Conservation (phyloP, 2,888 invertebrate species). For the Diloba caeruleocephala region DNA sequence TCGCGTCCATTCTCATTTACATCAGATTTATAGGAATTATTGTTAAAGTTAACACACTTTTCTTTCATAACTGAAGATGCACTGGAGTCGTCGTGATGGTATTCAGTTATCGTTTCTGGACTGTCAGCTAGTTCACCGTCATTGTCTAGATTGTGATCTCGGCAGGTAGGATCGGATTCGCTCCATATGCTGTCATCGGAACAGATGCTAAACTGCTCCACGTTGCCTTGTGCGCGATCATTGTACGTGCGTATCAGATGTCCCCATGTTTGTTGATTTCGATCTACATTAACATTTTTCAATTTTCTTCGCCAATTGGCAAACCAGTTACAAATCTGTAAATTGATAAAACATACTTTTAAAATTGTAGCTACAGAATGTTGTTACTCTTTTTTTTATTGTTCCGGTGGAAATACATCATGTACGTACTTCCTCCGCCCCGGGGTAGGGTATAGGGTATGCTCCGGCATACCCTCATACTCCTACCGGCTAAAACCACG, state of each 20-base stretch:
- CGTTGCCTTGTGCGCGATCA: conserved; percentile 93
- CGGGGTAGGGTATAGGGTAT: too few species aligned
- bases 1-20: conserved; percentile 55
- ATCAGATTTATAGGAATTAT: conserved; percentile 72
- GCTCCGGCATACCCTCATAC: too few species aligned
- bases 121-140: conserved; percentile 69
- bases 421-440: too few species aligned
- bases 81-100: conserved; percentile 73
- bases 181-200: conserved; percentile 95
- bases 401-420: too few species aligned
- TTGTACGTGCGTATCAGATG: conserved; percentile 93
- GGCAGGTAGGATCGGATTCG: conserved; percentile 86
- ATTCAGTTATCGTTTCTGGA: conserved; percentile 67
- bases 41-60: conserved; percentile 73
- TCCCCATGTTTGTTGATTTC: conserved; percentile 92
- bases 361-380: too few species aligned
- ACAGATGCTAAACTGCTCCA: conserved; percentile 94
- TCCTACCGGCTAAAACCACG: too few species aligned
- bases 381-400: too few species aligned
- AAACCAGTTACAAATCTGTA: conserved; percentile 94
- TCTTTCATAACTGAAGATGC: conserved; percentile 72
- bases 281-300: conserved; percentile 92
- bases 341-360: conserved; percentile 45
- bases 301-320: conserved; percentile 95
- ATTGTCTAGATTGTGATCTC: conserved; percentile 66